Evolutionary conservation across 2,888 invertebrate species (phyloP).

Genomic region (Neocrepidodera transversa): DNA sequence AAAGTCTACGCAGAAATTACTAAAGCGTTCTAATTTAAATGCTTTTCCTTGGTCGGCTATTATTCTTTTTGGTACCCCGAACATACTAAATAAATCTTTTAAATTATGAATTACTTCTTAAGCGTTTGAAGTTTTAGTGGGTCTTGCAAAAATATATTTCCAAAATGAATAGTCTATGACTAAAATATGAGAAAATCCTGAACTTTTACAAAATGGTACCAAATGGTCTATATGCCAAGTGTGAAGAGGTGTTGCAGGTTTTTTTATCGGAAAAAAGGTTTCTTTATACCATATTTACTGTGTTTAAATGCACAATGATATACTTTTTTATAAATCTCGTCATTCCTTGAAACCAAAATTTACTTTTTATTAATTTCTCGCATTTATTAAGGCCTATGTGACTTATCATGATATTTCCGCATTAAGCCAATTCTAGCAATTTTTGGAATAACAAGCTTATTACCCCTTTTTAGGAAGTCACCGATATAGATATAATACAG

Average conservation of each 20-base stretch:
- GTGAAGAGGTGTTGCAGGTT: constrained; percentile 27
- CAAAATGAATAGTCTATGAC: too few relatives aligned
- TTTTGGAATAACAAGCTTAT: constrained; percentile 1
- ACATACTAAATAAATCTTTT: constrained; percentile 33
- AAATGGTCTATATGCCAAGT: constrained; percentile 39
- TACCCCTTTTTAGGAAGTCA: too few relatives aligned
- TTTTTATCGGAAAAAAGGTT: constrained; percentile 31
- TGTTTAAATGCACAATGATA: constrained; percentile 27
- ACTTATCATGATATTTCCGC: background rate
- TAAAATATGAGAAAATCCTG: background rate
- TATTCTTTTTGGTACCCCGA: constrained; percentile 29
- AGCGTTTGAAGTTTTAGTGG: too few relatives aligned
- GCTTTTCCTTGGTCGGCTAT: constrained; percentile 31
- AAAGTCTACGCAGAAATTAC: constrained; percentile 18
- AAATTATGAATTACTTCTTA: background rate
- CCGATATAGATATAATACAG: too few relatives aligned
- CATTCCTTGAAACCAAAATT: too few relatives aligned
- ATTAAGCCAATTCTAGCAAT: background rate
- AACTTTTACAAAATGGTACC: constrained; percentile 29
- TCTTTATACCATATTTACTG: constrained; percentile 23
- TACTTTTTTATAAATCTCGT: too few relatives aligned
- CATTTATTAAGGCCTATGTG: constrained; percentile 15
- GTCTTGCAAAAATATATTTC: too few relatives aligned
- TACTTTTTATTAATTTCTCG: constrained; percentile 32
- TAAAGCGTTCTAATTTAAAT: constrained; percentile 26